Evolutionary conservation across 1,140 invertebrate genomes (phyloP), one percentile per base, ranked within the genome.

Genomic region (Capitella teleta): DNA sequence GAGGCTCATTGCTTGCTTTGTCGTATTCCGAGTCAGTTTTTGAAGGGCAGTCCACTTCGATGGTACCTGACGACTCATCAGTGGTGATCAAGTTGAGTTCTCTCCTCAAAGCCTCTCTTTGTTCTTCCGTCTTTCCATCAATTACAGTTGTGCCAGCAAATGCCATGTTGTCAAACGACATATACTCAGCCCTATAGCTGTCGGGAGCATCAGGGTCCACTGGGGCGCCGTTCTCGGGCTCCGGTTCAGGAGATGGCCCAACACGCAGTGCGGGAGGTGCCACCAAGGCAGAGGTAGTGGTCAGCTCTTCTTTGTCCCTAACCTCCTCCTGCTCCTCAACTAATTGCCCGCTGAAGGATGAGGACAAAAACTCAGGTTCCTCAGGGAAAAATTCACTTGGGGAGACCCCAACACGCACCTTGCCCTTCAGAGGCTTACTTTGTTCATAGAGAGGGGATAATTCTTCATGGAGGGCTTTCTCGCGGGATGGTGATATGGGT

Each of bases 161-260:
- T 6, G 64, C 71, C 49, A 68, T 69, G 57, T 77, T 77, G 50
- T 76, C 74, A 68, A 71, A 77, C 36, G 70, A 66, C 45, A 67
- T 43, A 28, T 32, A 34, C 18, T 45, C 34, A 34, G 16, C 24
- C 18, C 24, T n/a, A 38, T 28, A 12, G 14, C 14, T 14, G n/a
- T n/a, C n/a, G n/a, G n/a, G n/a, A n/a, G n/a, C n/a, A n/a, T n/a
- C n/a, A n/a, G n/a, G n/a, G n/a, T n/a, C n/a, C n/a, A n/a, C n/a
- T n/a, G n/a, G n/a, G n/a, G n/a, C n/a, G n/a, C n/a, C n/a, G n/a
- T n/a, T n/a, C n/a, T n/a, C n/a, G n/a, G n/a, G n/a, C n/a, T n/a
- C n/a, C n/a, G n/a, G n/a, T n/a, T n/a, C n/a, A n/a, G n/a, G n/a
- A n/a, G n/a, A n/a, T n/a, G n/a, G n/a, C n/a, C n/a, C n/a, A n/a